These are phyloP conservation scores for Cranoglanis bouderius DNA, from an alignment of 2,113 vertebrate genomes.

Conservation along the genomic window DNA sequence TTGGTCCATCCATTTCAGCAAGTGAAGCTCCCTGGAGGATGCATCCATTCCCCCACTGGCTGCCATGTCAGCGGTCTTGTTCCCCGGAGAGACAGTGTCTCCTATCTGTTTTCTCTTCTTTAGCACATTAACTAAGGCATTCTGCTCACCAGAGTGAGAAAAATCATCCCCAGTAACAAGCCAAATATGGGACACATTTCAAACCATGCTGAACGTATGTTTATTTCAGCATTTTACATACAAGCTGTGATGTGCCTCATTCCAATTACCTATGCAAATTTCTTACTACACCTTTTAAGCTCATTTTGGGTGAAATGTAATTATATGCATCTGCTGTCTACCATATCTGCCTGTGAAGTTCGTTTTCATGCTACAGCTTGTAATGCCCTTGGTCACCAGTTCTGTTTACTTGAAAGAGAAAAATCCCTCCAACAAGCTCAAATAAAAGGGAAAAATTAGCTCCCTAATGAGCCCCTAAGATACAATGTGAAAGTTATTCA, in stretches of 20 bases:
- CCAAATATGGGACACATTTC: conserved; percentile 20
- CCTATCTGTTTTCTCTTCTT: conserved; percentile 43
- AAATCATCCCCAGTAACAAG: conserved; percentile 26
- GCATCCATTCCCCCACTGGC: conserved; percentile 41
- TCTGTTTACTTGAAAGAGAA: conserved; percentile 30
- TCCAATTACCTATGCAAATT: conserved; percentile 12
- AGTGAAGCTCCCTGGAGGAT: conserved; percentile 41
- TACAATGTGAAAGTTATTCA: neutral
- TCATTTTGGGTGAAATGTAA: neutral
- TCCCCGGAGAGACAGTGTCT: conserved; percentile 32
- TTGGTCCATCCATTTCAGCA: conserved; percentile 32
- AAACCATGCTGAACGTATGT: conserved; percentile 29
- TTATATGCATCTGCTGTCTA: conserved; percentile 6
- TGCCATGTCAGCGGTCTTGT: conserved; percentile 33
- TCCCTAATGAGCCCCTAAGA: neutral
- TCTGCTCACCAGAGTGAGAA: conserved; percentile 27
- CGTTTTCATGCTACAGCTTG: conserved; percentile 11
- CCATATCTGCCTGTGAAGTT: neutral
- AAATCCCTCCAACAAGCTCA: neutral
- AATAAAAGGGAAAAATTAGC: neutral
- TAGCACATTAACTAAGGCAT: conserved; percentile 50
- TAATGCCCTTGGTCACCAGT: conserved; percentile 23
- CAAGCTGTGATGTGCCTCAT: conserved; percentile 16
- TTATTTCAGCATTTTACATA: conserved; percentile 32
- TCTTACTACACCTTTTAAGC: neutral